Percentiles rank a stretch among this genome's conserved stretches.
Conservation (phyloP, 30 jellyfish, hydroid and myxozoan genomes). For the Nemopilema nomurai region DNA sequence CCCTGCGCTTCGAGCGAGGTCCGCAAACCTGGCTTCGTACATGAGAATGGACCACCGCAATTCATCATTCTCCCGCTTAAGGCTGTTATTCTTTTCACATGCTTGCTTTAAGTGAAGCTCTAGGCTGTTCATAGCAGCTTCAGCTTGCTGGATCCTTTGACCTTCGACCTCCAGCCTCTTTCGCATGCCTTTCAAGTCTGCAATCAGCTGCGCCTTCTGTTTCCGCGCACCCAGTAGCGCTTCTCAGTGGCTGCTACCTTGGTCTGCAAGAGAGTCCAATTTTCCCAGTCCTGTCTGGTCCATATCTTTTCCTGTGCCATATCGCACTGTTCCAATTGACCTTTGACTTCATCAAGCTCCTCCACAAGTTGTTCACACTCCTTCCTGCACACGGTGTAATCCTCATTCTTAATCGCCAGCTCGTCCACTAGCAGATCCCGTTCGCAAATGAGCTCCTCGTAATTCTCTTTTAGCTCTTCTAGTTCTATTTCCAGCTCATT, state of each 20-base stretch:
- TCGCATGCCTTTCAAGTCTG: slow-evolving; percentile 54
- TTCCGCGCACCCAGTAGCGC: slow-evolving; percentile 65
- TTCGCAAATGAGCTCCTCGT: slow-evolving; percentile 52
- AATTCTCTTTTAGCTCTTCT: slow-evolving; percentile 37
- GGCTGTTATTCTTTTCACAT: slow-evolving; percentile 32
- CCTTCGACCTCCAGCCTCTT: slow-evolving; percentile 37
- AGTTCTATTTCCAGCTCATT: slow-evolving; percentile 56
- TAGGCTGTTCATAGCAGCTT: slow-evolving; percentile 35
- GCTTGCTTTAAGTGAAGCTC: slow-evolving; percentile 41
- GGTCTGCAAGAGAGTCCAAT: slow-evolving; percentile 65
- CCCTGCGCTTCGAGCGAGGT: neutral
- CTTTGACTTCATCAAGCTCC: slow-evolving; percentile 29
- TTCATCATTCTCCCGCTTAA: slow-evolving; percentile 53
- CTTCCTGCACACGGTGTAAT: slow-evolving; percentile 22
- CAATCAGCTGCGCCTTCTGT: slow-evolving; percentile 41
- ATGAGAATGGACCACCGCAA: slow-evolving; percentile 25
- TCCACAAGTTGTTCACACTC: slow-evolving; percentile 36
- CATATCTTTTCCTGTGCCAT: slow-evolving; percentile 42
- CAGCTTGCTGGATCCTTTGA: slow-evolving; percentile 50
- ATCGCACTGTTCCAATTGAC: slow-evolving; percentile 16
- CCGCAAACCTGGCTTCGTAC: slow-evolving; percentile 42
- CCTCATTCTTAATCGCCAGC: slow-evolving; percentile 46
- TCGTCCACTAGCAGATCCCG: slow-evolving; percentile 47
- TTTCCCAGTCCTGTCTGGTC: slow-evolving; percentile 72
- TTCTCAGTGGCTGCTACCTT: slow-evolving; percentile 47